Evolutionary conservation across 2,113 vertebrate genomes (phyloP), one percentile per base, ranked within the genome.

Genomic region (Cichladusa arquata): DNA sequence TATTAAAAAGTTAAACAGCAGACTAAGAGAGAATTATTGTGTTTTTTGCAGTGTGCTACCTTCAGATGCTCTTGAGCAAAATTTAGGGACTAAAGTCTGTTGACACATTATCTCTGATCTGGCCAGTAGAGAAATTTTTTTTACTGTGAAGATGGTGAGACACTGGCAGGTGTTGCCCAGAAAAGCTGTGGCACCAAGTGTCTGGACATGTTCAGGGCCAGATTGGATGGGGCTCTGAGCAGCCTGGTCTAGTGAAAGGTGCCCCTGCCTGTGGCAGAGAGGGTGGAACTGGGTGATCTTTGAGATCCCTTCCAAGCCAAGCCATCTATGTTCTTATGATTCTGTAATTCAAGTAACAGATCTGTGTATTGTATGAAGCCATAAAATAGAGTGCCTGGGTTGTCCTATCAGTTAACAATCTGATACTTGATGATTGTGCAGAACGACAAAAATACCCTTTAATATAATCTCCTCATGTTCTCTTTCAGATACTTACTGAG

Each of bases 401-500:
- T 73, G 25, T 84, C 14, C 33, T 90, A 73, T 42, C 64, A 67
- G 33, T 86, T 92, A 84, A 81, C 61, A 77, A 70, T 26, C 53
- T 65, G 62, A 72, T 84, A 64, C 26, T 26, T 95, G 33, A 89
- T 95, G 79, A 95, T 70, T 54, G 20, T 57, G 57, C 53, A 93
- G 36, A 91, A 96, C 2, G 26, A 61, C 28, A 93, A 91, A 86
- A 93, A 86, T 61, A 58, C 6, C 16, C 19, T 90, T 89, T 71
- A 72, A 69, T 73, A 56, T 45, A 62, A 86, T 69, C 77, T 88
- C n/a, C 40, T 96, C 25, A 9, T 95, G 19, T 89, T 95, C 60
- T 71, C 70, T 87, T 89, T 90, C 62, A 81, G 60, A 74, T 66
- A 85, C 65, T 93, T 88, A 92, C 38, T 64, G 33, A 91, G 80